phyloP scores from a whole-genome alignment of 2,888 invertebrate genomes.

The Strigamia crassipes region DNA sequence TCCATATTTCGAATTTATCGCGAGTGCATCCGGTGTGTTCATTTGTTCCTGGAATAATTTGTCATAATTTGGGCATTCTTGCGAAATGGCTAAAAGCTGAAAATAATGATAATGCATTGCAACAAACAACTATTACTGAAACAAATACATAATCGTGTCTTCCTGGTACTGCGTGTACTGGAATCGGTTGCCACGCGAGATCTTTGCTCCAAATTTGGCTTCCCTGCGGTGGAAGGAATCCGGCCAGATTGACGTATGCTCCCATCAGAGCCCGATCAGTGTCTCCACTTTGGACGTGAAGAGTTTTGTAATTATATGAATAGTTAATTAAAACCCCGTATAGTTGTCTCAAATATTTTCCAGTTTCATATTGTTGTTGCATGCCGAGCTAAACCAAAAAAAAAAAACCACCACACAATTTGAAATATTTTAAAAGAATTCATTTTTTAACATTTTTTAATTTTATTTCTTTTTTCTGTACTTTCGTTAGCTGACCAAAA shows the following conservation, averaged over 20 bases:
- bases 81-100: neutral
- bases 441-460: too few relatives aligned
- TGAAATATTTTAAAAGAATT: too few relatives aligned
- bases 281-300: conserved; percentile 76
- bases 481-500: neutral
- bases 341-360: conserved; percentile 73
- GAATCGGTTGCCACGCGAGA: conserved; percentile 83
- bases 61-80: neutral
- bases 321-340: conserved; percentile 69
- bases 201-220: conserved; percentile 56
- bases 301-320: conserved; percentile 65
- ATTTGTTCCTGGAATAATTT: neutral
- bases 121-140: too few relatives aligned
- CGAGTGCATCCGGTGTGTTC: neutral
- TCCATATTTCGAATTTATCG: neutral
- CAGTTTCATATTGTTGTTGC: conserved; percentile 73
- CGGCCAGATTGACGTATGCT: conserved; percentile 60
- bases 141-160: conserved; percentile 66
- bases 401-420: neutral
- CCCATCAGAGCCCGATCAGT: conserved; percentile 78
- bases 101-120: too few relatives aligned
- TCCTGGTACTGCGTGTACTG: conserved; percentile 77
- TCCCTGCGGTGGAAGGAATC: conserved; percentile 59
- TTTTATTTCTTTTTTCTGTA: too few relatives aligned
- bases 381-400: conserved; percentile 69